Conservation (phyloP, 2,113 vertebrate genomes). For the Actinemys pallida region DNA sequence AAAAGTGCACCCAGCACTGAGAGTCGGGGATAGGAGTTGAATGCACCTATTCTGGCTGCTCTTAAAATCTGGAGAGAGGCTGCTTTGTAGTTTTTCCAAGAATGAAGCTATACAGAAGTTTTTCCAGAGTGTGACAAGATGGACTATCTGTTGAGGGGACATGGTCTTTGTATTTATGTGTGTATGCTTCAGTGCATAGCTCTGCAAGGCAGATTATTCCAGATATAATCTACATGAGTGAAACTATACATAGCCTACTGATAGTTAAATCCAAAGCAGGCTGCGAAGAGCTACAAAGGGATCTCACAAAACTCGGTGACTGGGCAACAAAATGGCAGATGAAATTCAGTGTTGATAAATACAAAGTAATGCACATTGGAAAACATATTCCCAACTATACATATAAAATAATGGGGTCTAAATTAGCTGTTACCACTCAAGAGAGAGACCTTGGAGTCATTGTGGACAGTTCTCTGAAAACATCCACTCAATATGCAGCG, state of each 20-base stretch:
- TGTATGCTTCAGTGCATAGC: neutral
- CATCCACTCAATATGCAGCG: too few relatives aligned
- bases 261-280: too few relatives aligned
- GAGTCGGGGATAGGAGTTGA: neutral
- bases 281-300: too few relatives aligned
- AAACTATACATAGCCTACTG: neutral
- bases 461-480: too few relatives aligned
- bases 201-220: neutral
- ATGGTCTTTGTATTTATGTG: neutral
- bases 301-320: too few relatives aligned
- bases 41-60: neutral
- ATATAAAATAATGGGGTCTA: too few relatives aligned
- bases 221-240: conserved; percentile 4
- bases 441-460: too few relatives aligned
- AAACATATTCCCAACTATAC: too few relatives aligned
- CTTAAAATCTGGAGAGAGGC: neutral
- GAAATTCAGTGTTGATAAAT: too few relatives aligned
- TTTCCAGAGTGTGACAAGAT: neutral
- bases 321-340: too few relatives aligned
- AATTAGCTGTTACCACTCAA: too few relatives aligned
- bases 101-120: neutral
- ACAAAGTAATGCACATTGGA: too few relatives aligned
- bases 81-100: neutral
- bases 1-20: neutral
- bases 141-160: neutral